Evolutionary conservation across 1,140 invertebrate species (phyloP).

Genomic region (Amphibalanus amphitrite): DNA sequence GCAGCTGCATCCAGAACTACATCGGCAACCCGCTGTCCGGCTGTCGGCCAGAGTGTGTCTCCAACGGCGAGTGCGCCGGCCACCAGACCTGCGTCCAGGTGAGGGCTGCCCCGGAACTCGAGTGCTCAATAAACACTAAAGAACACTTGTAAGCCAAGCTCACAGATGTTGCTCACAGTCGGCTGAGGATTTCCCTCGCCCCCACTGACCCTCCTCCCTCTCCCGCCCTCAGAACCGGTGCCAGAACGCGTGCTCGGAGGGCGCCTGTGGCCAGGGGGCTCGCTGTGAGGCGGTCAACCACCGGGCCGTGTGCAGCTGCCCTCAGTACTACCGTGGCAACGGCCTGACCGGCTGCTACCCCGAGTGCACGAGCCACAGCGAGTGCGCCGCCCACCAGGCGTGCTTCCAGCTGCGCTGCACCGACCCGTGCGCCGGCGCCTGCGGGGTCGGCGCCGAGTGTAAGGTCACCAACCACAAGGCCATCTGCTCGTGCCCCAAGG

Average conservation of each 20-base stretch:
- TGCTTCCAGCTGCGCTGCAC: slow-evolving; percentile 38
- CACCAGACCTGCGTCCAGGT: slow-evolving; percentile 22
- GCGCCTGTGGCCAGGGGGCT: slow-evolving; percentile 19
- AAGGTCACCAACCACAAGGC: slow-evolving; percentile 51
- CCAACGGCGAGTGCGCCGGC: slow-evolving; percentile 20
- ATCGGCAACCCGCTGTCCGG: slow-evolving; percentile 41
- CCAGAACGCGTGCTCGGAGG: slow-evolving; percentile 18
- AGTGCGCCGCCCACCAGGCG: slow-evolving; percentile 43
- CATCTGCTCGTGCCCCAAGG: slow-evolving; percentile 48
- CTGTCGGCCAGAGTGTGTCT: slow-evolving; percentile 19
- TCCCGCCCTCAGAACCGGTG: slow-evolving; percentile 21
- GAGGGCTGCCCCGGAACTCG: slow-evolving; percentile 15
- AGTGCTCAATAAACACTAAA: not conserved
- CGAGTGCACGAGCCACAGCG: slow-evolving; percentile 31
- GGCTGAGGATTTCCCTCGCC: too few relatives aligned
- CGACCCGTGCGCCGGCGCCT: slow-evolving; percentile 41
- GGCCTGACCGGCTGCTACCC: slow-evolving; percentile 16
- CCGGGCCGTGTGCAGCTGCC: slow-evolving; percentile 21
- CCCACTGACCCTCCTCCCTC: not conserved
- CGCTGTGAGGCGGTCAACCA: slow-evolving; percentile 21
- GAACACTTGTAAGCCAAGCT: not conserved
- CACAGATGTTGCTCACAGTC: not conserved
- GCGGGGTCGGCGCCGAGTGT: slow-evolving; percentile 52
- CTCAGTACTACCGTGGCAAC: slow-evolving; percentile 21
- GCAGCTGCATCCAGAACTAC: slow-evolving; percentile 39